Evolutionary conservation across 2,797 vertebrate species (phyloP).

Genomic region (Psittacula echo): DNA sequence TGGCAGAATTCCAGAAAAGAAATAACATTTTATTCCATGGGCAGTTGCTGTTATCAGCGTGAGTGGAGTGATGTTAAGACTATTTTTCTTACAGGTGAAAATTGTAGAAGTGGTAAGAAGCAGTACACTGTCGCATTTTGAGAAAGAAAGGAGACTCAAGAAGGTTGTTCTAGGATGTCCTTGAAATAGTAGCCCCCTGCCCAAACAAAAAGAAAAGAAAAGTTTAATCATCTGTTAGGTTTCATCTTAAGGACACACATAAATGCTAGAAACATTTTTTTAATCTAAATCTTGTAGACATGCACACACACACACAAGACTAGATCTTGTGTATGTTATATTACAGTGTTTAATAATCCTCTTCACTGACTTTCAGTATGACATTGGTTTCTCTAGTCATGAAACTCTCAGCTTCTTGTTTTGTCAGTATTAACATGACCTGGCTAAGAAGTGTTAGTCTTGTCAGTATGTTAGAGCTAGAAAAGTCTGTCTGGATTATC

Average conservation of each 20-base stretch:
- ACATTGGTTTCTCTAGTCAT: background rate
- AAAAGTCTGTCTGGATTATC: background rate
- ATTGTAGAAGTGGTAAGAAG: background rate
- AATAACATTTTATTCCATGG: background rate
- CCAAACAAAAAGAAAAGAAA: background rate
- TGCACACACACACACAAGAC: background rate
- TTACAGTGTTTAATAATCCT: background rate
- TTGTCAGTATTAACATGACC: background rate
- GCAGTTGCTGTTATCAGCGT: background rate
- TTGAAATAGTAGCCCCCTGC: background rate
- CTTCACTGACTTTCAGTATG: background rate
- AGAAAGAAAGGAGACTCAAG: background rate
- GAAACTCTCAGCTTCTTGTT: background rate
- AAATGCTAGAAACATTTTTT: background rate
- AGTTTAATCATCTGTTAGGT: background rate
- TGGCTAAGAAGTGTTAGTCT: background rate
- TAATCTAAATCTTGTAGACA: background rate
- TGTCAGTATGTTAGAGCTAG: background rate
- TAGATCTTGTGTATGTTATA: fast-evolving
- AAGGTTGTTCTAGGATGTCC: background rate
- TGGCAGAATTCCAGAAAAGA: background rate
- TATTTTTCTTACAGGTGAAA: background rate
- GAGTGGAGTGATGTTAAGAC: background rate
- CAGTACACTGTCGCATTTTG: background rate
- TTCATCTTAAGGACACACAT: background rate